A percentile compares a stretch with the other conserved stretches of the same genome.
Evolutionary conservation across 64 coral and sea anemone genomes (phyloP).

Genomic region (Stichodactyla helianthus): DNA sequence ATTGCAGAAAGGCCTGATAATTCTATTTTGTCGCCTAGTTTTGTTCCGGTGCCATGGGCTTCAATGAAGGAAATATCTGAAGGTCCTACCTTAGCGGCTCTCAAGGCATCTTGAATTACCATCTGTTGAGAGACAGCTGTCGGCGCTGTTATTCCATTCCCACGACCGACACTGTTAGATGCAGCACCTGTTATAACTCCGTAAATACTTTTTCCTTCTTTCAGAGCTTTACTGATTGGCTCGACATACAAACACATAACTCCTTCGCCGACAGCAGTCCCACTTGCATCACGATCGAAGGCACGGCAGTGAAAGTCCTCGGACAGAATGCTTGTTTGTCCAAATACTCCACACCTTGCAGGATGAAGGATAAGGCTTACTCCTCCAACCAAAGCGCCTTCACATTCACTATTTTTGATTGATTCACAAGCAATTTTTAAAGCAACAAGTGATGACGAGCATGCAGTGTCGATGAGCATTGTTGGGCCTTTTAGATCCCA

Average conservation of each 20-base stretch:
- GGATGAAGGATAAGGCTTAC: slow-evolving; percentile 1
- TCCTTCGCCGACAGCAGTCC: slow-evolving; percentile 24
- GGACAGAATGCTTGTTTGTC: slow-evolving; percentile 9
- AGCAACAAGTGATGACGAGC: slow-evolving; percentile 11
- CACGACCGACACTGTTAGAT: not conserved
- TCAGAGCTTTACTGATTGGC: slow-evolving; percentile 9
- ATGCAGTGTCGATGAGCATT: slow-evolving; percentile 24
- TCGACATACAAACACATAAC: slow-evolving; percentile 4
- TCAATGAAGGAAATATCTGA: slow-evolving; percentile 9
- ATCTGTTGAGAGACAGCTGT: not conserved
- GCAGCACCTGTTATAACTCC: slow-evolving; percentile 7
- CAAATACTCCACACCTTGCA: not conserved
- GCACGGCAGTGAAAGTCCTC: slow-evolving; percentile 18
- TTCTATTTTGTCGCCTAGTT: slow-evolving; percentile 27
- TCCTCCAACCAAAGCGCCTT: slow-evolving; percentile 22
- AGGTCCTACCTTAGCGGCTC: not conserved
- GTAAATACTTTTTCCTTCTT: slow-evolving; percentile 15
- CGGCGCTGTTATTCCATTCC: slow-evolving; percentile 18
- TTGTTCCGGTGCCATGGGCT: slow-evolving; percentile 35
- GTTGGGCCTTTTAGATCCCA: slow-evolving; percentile 20
- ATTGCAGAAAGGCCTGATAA: not conserved
- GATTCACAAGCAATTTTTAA: slow-evolving; percentile 17
- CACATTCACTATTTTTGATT: slow-evolving; percentile 3
- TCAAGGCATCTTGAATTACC: slow-evolving; percentile 7
- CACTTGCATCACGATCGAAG: slow-evolving; percentile 8